These are phyloP conservation scores for Drosophila mimetica DNA, from an alignment of 2,888 invertebrate genomes.

Conservation along the genomic window DNA sequence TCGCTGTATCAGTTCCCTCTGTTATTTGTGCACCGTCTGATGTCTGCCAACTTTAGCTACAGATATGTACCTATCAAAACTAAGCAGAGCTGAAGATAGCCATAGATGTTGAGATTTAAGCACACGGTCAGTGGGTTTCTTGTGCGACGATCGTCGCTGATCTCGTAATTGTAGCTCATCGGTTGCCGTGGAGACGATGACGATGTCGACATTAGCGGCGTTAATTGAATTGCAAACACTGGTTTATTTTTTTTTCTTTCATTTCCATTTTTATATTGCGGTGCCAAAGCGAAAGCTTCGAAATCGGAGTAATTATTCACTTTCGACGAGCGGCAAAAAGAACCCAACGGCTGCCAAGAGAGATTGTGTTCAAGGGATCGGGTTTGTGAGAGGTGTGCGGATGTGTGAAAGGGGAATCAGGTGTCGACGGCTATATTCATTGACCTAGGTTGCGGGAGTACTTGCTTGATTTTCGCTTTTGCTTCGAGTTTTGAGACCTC, in stretches of 20 bases:
- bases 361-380: slow-evolving; percentile 6
- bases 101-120: slow-evolving; percentile 8
- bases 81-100: no score
- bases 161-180: slow-evolving; percentile 69
- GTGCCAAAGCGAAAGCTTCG: slow-evolving; percentile 39
- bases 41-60: slow-evolving; percentile 7
- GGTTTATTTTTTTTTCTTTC: slow-evolving; percentile 3
- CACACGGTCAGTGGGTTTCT: slow-evolving; percentile 47
- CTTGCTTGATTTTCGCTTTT: neutral
- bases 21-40: slow-evolving; percentile 45
- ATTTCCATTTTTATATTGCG: slow-evolving; percentile 11
- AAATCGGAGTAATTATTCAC: slow-evolving; percentile 39
- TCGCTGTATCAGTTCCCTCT: slow-evolving; percentile 2
- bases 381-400: neutral
- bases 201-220: slow-evolving; percentile 63
- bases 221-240: slow-evolving; percentile 80
- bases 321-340: slow-evolving; percentile 8
- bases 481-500: no score
- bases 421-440: slow-evolving; percentile 4
- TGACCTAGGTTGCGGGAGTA: slow-evolving; percentile 23
- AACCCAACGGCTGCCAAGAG: slow-evolving; percentile 29
- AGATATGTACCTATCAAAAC: neutral
- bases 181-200: slow-evolving; percentile 16
- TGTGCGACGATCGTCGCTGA: slow-evolving; percentile 48
- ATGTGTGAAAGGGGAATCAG: neutral